Base-by-base conservation (phyloP, 1,140 invertebrate species). In the Brachionus rubens region DNA sequence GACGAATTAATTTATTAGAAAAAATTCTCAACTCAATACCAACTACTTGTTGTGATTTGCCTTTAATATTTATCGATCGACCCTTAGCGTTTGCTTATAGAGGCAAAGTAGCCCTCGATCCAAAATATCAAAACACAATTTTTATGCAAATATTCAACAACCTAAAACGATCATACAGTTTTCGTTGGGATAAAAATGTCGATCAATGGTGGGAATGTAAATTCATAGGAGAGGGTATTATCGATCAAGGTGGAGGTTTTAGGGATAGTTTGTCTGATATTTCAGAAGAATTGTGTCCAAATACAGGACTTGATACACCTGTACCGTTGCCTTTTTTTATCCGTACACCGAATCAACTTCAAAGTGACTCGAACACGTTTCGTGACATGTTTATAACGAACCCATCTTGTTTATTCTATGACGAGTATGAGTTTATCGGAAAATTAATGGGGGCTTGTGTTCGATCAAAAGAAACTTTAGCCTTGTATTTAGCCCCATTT, bases 131-230 rank as follows among this genome's bases (percentile, higher is more conserved):
- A 59, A 56, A 68, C 12, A 62, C 67, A 6, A 33, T 68, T 28
- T 77, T 54, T 46, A 68, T 46, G 36, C 47, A 54, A 72, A 54
- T 52, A 10, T 54, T 21, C 12, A 67, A 54, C 14, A 77, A 52
- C 28, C 48, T 52, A 41, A 0, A 21, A 19, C 41, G 30, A 59
- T 62, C 10, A 3, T 26, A 9, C 16, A 16, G 14, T 3, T 33
- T 75, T 59, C 30, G 48, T 62, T 84, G 83, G 82, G 79, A 82
- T 10, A 75, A 78, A 19, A 78, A 79, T 19, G 79, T 81, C 77
- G 81, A 83, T 26, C 84, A 85, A 77, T 85, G 84, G 84, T 85
- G 84, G 84, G 83, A 84, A 67, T 85, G 84, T 79, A 84, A 83
- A 77, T 85, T 85, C 77, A 48, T 85, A 48, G 82, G 80, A 6